Evolutionary conservation across 2,113 vertebrate species (phyloP).

Genomic region (Lamprologus speciosus): DNA sequence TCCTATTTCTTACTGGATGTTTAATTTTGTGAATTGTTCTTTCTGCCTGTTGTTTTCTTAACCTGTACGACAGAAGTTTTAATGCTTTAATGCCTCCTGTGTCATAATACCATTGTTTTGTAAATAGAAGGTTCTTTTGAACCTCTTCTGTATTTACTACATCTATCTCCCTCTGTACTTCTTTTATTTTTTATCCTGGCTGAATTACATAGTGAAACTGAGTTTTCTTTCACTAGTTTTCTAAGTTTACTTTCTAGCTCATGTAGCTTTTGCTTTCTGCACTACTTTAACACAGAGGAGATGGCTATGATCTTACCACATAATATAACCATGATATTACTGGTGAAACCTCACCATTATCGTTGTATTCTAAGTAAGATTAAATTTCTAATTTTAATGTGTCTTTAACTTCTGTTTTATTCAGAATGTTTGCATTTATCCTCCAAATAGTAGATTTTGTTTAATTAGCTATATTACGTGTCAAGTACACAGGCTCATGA

Average conservation of each 20-base stretch:
- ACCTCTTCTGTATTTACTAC: not conserved
- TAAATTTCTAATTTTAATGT: not conserved
- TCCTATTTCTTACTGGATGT: not conserved
- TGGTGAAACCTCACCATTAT: not conserved
- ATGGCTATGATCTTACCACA: not conserved
- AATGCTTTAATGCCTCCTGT: not conserved
- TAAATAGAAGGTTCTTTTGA: not conserved
- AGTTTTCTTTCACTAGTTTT: not conserved
- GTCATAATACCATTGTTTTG: not conserved
- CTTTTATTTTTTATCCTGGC: not conserved
- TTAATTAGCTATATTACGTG: not conserved
- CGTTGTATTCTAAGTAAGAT: not conserved
- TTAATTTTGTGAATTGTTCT: not conserved
- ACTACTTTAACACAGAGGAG: not conserved
- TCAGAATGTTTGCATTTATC: not conserved
- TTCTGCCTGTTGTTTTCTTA: not conserved
- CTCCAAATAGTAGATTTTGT: not conserved
- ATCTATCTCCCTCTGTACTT: not conserved
- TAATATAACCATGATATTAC: not conserved
- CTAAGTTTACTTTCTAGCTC: not conserved
- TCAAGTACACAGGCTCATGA: not conserved
- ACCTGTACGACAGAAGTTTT: not conserved
- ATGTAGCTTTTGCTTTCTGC: not conserved
- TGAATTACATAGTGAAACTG: not conserved
- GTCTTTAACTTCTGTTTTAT: not conserved